Evolutionary conservation across 1,140 invertebrate genomes (phyloP), one percentile per base, ranked within the genome.

Genomic region (Tetramorium simillimum): DNA sequence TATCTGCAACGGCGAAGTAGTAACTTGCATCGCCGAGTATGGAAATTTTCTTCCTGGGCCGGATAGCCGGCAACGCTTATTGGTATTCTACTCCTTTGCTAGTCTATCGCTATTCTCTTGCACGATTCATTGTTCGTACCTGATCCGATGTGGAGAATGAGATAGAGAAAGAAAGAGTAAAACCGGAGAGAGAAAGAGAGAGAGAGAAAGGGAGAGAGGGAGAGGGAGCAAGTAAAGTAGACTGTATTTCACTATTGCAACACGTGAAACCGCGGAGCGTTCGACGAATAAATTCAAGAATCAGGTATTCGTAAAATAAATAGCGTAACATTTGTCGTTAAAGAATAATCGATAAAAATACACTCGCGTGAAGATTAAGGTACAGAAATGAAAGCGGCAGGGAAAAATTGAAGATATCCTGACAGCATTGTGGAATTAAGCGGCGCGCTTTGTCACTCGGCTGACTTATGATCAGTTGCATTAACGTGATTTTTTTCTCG

Each of bases 401-500:
- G 21, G 14, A 14, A 24, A 18, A 1, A 46, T 21, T 37, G 6
- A 80, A 80, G 33, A 10, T 24, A 14, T 37, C 9, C 6, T 5
- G 18, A 51, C 16, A 46, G 4, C 18, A 49, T 67, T 76, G 40
- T 18, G 56, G 24, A 70, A 58, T 85, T 75, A 51, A 88, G 58
- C 56, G 21, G 67, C 73, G 73, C 40, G 84, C 53, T 85, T 80
- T 76, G 58, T 88, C 77, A 46, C 56, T 89, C 60, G 70, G 10
- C 70, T 78, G 49, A 60, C 60, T 88, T 37, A 43, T 43, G 40
- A 78, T 69, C 33, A 10, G 37, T 86, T 85, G 46, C 73, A 60
- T 89, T 88, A 72, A 58, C 75, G 62, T 49, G 58, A 87, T 85
- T 85, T 88, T 88, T 88, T 7, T 24, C 46, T 33, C 53, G 21